phyloP scores from a whole-genome alignment of 2,888 invertebrate species.

The Mesorhabditis spiculigera region DNA sequence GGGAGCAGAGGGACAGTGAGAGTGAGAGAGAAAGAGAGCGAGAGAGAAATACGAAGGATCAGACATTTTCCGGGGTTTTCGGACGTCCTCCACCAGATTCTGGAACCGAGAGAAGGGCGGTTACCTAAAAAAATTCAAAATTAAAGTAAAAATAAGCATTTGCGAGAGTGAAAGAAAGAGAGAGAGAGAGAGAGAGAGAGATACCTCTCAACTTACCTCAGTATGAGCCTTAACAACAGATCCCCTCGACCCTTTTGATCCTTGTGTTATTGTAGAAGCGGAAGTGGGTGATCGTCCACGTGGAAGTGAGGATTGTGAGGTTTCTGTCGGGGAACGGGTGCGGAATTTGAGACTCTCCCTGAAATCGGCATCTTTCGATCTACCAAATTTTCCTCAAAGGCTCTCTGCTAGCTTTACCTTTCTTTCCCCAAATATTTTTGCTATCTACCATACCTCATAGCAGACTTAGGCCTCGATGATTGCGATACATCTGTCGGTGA shows the following conservation, averaged over 20 bases:
- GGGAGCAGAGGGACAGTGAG: too few species aligned
- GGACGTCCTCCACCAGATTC: background rate
- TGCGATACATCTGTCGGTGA: conserved; percentile 41
- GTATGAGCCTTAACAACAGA: background rate
- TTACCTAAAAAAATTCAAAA: too few species aligned
- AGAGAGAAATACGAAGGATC: too few species aligned
- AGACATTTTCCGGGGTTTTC: background rate
- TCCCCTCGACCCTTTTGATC: background rate
- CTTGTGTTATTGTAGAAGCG: background rate
- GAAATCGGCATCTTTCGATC: background rate
- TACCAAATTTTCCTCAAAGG: background rate
- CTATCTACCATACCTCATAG: background rate
- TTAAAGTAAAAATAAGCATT: too few species aligned
- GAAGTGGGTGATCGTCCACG: background rate
- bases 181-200: too few species aligned
- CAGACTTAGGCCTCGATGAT: conserved; percentile 9
- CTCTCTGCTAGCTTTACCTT: too few species aligned
- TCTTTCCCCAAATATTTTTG: too few species aligned
- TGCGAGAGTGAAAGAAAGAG: too few species aligned
- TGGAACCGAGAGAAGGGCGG: background rate
- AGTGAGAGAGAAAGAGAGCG: too few species aligned
- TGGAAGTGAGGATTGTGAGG: background rate
- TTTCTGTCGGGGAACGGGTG: background rate
- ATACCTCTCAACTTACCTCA: too few species aligned
- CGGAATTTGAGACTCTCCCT: background rate